Base-by-base conservation (phyloP, 2,113 vertebrate genomes). In the Xenus cinereus region DNA sequence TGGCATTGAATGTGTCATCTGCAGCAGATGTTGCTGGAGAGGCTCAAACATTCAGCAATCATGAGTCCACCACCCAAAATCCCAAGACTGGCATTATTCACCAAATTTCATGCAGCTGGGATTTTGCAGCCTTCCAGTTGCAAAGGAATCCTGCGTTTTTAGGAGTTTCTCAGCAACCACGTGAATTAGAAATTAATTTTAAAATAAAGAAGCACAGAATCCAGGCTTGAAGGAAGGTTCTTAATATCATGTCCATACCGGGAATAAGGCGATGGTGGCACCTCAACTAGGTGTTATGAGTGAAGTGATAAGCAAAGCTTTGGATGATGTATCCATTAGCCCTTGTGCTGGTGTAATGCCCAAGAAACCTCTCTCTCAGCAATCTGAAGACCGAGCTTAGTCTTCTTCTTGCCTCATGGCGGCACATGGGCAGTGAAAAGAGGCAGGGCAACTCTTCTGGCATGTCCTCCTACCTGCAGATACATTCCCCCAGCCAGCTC, bases 401-500 rank as follows among this genome's bases (percentile, higher is more conserved):
- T 26, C 10, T 27, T 8, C 5, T 5, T 46, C 60, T 53, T 74
- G 27, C 24, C 23, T 8, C 8, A 1, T 7, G 32, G 37, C 28
- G 35, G 15, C 12, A 17, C 0, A 0, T 18, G 24, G 28, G 43
- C 7, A 7, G 50, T 15, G 63, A 57, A 53, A 50, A 69, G 30
- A 45, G 7, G 8, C 26, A n/a, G 50, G 16, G 2, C 32, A 24
- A 32, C 26, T 66, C 24, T 64, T 51, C 45, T 37, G 30, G 18
- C 14, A 3, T 2, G 0, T 46, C 28, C 62, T 93, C 12, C 85
- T n/a, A 4, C n/a, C 51, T 37, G 19, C 43, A 64, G 12, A 43
- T 0, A 5, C 0, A 0, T 63, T 81, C 32, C n/a, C 37, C 28
- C 9, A 45, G 2, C 10, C 20, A 13, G 7, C 26, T 73, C 27